phyloP scores from a whole-genome alignment of 2,113 vertebrate genomes.

The Phylloscopus trochilus region DNA sequence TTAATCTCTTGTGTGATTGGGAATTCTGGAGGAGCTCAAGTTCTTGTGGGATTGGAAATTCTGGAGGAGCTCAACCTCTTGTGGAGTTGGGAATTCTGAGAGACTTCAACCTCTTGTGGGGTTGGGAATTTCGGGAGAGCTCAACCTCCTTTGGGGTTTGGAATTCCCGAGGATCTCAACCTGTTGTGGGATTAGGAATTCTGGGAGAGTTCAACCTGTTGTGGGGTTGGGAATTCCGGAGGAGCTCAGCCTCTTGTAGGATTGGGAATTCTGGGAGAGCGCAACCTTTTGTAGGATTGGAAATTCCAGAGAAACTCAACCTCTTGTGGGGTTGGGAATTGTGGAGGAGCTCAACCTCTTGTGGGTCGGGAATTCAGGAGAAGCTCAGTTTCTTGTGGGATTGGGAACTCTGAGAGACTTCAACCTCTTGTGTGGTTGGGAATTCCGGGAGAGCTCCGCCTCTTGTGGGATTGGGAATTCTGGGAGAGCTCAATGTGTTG shows the following conservation, averaged over 20 bases:
- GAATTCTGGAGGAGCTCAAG: accelerated
- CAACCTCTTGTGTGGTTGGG: too few species aligned
- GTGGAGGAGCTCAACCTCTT: accelerated
- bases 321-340: neutral
- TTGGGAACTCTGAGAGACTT: too few species aligned
- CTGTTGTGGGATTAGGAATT: too few species aligned
- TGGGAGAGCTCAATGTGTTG: too few species aligned
- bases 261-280: accelerated
- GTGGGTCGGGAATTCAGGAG: accelerated
- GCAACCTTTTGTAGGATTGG: accelerated
- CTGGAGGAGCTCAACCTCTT: accelerated
- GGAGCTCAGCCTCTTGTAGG: accelerated
- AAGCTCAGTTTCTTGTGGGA: too few species aligned
- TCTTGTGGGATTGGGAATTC: too few species aligned
- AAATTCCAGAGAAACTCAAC: accelerated
- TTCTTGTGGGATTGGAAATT: neutral
- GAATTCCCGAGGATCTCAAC: accelerated
- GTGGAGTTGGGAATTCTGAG: accelerated
- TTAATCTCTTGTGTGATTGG: accelerated
- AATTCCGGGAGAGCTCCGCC: too few species aligned
- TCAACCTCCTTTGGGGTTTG: accelerated
- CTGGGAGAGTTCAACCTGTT: neutral
- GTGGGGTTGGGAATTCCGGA: accelerated
- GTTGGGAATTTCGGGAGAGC: accelerated
- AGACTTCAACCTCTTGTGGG: accelerated